Evolutionary conservation across 2,797 vertebrate species (phyloP).

Genomic region (Choloepus didactylus): DNA sequence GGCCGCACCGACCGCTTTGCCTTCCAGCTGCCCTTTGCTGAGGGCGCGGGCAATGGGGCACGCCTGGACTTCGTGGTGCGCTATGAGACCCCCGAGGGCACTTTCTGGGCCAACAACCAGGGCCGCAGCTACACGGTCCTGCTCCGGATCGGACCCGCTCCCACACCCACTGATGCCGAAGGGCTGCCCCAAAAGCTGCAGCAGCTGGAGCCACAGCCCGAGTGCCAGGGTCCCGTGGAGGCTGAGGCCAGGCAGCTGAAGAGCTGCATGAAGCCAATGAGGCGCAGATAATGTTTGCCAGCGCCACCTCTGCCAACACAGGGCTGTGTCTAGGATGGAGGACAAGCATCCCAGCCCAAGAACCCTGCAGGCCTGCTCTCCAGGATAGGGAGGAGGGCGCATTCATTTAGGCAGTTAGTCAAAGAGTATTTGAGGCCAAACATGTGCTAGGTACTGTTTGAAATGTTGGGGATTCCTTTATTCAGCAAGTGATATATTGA

Average conservation of each 20-base stretch:
- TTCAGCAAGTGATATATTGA: constrained; percentile 53
- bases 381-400: constrained; percentile 71
- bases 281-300: constrained; percentile 85
- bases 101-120: constrained; percentile 94
- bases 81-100: constrained; percentile 92
- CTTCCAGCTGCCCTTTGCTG: constrained; percentile 92
- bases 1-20: constrained; percentile 91
- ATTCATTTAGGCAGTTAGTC: constrained; percentile 47
- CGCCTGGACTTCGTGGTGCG: constrained; percentile 94
- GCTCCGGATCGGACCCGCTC: constrained; percentile 87
- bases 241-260: constrained; percentile 85
- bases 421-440: constrained; percentile 67
- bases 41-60: constrained; percentile 89
- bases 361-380: constrained; percentile 66
- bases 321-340: constrained; percentile 77
- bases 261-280: constrained; percentile 87
- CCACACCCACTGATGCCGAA: constrained; percentile 87
- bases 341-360: constrained; percentile 62
- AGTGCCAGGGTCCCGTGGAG: constrained; percentile 82
- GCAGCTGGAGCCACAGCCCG: constrained; percentile 81
- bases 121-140: constrained; percentile 92
- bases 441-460: constrained; percentile 70
- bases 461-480: constrained; percentile 60
- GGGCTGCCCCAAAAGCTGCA: constrained; percentile 73
- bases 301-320: constrained; percentile 78